Base-by-base conservation (phyloP, 2,797 vertebrate genomes). In the Setipinna tenuifilis region DNA sequence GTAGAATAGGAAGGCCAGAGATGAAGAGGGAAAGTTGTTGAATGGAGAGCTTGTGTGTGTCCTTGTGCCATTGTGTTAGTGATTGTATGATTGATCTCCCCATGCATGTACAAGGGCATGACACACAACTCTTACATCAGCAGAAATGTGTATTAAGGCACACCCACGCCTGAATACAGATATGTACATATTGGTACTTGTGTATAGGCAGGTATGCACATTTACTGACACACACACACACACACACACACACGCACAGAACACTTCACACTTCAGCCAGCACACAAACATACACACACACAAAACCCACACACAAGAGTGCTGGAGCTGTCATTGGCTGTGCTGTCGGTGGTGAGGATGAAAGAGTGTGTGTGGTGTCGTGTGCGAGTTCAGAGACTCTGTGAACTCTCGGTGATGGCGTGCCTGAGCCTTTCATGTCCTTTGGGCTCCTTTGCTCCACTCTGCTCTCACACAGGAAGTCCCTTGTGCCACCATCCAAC, bases 361-460 rank as follows among this genome's bases (percentile, higher is more conserved):
- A 89, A 91, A 90, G 80, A 81, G 81, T 86, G 59, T 87, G 89
- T 84, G 83, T 3, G 50, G 50, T 54, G 50, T 14, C 50, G 50
- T 54, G 83, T 86, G 83, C 65, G 85, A 87, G 88, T 89, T 90
- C 87, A 90, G 85, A 90, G 83, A 62, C 81, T 86, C 84, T 86
- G 84, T 87, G 86, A 31, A 35, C 82, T 87, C 62, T 87, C 62
- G 80, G 57, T 85, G 28, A 68, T 7, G 75, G 83, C 85, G 19
- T 65, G 85, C 23, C 82, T 85, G 83, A 54, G 82, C 85, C 86
- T 90, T 89, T 88, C 85, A 90, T 87, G 87, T 90, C 78, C 83
- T 57, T 82, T 82, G 57, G 59, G 21, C 57, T 25, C 31, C 44
- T 75, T 46, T 19, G 17, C 84, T 75, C 68, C 44, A 82, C 83